Base-by-base conservation (phyloP, 2,888 invertebrate species). In the Lamellibrachia columna region DNA sequence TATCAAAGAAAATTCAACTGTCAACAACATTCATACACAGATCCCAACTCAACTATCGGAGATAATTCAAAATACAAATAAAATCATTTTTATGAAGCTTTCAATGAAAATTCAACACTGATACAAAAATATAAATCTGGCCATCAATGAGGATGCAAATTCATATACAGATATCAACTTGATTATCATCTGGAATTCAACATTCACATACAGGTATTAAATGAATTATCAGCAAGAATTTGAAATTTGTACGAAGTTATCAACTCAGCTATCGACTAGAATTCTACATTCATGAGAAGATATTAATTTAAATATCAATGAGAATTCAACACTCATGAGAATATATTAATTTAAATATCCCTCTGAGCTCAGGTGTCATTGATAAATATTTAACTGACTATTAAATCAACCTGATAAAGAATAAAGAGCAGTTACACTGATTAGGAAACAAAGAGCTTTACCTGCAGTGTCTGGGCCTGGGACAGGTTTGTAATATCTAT, bases 391-490 rank as follows among this genome's bases (percentile, higher is more conserved):
- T 9, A 55, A 22, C 75, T 75, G n/a, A 75, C 75, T 22, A 75
- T n/a, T 75, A 75, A 75, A 22, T 75, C 22, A n/a, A 75, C n/a
- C 22, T 75, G 15, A 75, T 22, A 15, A 11, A 22, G 6, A 75
- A 11, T 75, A 75, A 11, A 75, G 22, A n/a, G 75, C 40, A 40
- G 40, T 40, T 40, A 40, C 40, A 40, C 40, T 40, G 40, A 40
- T 40, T 40, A 40, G 1, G 40, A 40, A 40, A 40, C 40, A 40
- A 40, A 22, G 75, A 22, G 75, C 22, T n/a, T 92, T 93, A 96
- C 96, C 95, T 96, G 96, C 75, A 96, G 93, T 52, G 94, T 93
- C 92, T 95, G 95, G 9, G 97, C 96, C 52, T 96, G 96, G n/a
- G 96, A 94, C 40, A 96, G 94, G 52, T 94, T 95, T 52, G 95